Evolutionary conservation across 2,888 invertebrate genomes (phyloP), one percentile per base, ranked within the genome.

Genomic region (Drosophila bunnanda): DNA sequence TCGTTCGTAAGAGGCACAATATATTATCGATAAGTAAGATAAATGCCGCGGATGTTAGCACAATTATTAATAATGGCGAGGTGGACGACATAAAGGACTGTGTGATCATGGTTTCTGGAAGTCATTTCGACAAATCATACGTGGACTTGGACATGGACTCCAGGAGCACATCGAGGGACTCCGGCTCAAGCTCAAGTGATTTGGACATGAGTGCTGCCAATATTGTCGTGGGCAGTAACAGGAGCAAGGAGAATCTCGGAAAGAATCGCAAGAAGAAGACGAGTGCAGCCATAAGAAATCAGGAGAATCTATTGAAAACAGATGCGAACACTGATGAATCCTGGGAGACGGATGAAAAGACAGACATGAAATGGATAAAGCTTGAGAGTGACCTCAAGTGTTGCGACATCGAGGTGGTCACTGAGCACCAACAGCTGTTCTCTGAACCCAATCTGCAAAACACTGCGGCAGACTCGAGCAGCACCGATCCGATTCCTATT

Each of bases 31-130:
- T 22, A 34, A 52, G 20, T 22, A 52, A 34, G 15, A 34, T 22
- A 32, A 48, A 17, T 34, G 32, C 10, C 20, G 20, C 32, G 15
- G 5, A 50, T 50, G 9, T 15, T 10, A 34, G 10, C 34, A 5
- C 34, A 52, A 34, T 34, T 22, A 34, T 22, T 52, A 52, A 32
- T 20, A 32, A 22, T 10, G 22, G 15, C 6, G 50, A 52, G 20
- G 15, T 34, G 32, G 34, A 22, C 22, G 22, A 22, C 15, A 34
- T 52, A 34, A 22, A 34, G 6, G 34, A 52, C 22, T 34, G 22
- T 34, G 20, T 34, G 6, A 52, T 52, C 15, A 52, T 52, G 34
- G 50, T 52, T 22, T 52, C 50, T 5, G 50, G 34, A 22, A 52
- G 34, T 22, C 15, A 52, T 22, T 52, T 22, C 6, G 50, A 52